Evolutionary conservation across 1,140 invertebrate genomes (phyloP).

Genomic region (Leguminivora glycinivorella): DNA sequence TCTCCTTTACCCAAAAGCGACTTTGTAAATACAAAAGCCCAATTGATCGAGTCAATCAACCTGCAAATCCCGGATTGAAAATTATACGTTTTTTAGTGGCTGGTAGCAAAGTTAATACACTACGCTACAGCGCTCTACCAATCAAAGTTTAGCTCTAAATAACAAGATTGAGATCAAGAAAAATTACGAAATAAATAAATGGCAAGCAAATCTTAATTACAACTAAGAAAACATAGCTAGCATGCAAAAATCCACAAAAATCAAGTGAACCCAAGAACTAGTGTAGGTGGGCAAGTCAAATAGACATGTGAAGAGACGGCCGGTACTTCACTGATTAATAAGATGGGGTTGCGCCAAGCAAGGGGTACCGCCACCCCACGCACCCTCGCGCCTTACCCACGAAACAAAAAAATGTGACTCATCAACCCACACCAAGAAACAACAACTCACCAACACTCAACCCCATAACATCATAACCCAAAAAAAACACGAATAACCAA

Average conservation of each 20-base stretch:
- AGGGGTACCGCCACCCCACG: constrained; percentile 71
- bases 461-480: constrained; percentile 49
- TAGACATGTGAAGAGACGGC: constrained; percentile 74
- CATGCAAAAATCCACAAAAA: constrained; percentile 7
- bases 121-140: too few species aligned
- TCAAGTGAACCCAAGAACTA: neutral
- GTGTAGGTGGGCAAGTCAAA: constrained; percentile 38
- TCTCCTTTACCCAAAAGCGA: too few species aligned
- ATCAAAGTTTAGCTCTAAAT: too few species aligned
- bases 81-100: too few species aligned
- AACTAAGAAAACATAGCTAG: neutral
- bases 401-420: constrained; percentile 79
- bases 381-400: constrained; percentile 75
- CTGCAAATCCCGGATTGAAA: too few species aligned
- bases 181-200: too few species aligned
- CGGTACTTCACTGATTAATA: constrained; percentile 77
- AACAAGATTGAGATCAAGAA: too few species aligned
- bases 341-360: constrained; percentile 73
- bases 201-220: too few species aligned
- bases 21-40: too few species aligned
- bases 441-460: constrained; percentile 51
- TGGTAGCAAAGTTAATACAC: too few species aligned
- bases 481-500: constrained; percentile 56
- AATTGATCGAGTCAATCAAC: too few species aligned
- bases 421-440: constrained; percentile 74